A percentile compares a stretch with the other conserved stretches of the same genome.
Conservation (phyloP, 2,797 vertebrate genomes). For the Acrossocheilus fasciatus region DNA sequence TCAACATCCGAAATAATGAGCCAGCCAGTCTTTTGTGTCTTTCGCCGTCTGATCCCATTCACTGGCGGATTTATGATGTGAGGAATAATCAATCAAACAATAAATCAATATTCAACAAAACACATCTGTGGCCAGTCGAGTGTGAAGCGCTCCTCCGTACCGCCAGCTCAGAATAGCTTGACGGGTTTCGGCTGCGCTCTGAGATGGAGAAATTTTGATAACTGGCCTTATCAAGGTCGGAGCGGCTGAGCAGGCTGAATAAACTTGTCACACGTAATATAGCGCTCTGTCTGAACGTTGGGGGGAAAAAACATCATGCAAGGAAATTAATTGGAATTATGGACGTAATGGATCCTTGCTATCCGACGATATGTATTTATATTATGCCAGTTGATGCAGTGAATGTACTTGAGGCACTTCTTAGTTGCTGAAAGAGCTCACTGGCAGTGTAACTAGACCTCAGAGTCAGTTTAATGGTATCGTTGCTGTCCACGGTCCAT, state of each 20-base stretch:
- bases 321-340: constrained; percentile 34
- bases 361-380: constrained; percentile 41
- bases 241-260: constrained; percentile 25
- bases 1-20: constrained; percentile 54
- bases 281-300: constrained; percentile 19
- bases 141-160: constrained; percentile 16
- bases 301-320: not conserved
- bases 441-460: constrained; percentile 59
- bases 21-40: constrained; percentile 49
- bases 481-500: constrained; percentile 61
- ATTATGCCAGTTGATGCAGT: constrained; percentile 45
- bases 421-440: constrained; percentile 56
- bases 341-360: constrained; percentile 22
- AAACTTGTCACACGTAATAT: constrained; percentile 39
- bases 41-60: constrained; percentile 38
- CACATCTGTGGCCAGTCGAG: constrained; percentile 42
- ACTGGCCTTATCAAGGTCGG: constrained; percentile 48
- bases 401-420: constrained; percentile 51
- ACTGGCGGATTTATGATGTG: constrained; percentile 46
- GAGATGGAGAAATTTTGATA: constrained; percentile 42
- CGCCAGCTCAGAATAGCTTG: not conserved
- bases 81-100: constrained; percentile 54
- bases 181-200: constrained; percentile 14
- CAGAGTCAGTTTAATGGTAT: constrained; percentile 59
- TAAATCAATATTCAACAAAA: constrained; percentile 54